Base-by-base conservation (phyloP, 2,113 vertebrate genomes). In the Electrona antarctica region DNA sequence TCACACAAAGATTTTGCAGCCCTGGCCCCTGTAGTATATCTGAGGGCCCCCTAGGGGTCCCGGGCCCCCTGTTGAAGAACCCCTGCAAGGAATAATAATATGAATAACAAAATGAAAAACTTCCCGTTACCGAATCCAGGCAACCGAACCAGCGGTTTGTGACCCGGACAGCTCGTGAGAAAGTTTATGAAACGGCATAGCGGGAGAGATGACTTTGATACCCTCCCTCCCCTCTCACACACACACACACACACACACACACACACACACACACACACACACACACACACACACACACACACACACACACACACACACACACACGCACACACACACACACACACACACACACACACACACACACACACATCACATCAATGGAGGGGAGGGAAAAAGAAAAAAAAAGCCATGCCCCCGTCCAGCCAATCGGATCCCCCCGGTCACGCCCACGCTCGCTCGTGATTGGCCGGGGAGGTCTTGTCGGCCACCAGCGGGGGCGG, bases 181-280 rank as follows among this genome's bases (percentile, higher is more conserved):
- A 91, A 89, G 80, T 89, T 91, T 86, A 80, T 70, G 65, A 77
- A 88, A 85, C 63, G 29, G 65, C 74, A 68, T 13, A 76, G 47
- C 6, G 51, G 64, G 60, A 71, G 73, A 80, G 80, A 48, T 63
- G 82, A 75, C 78, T 62, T 62, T 49, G 84, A 83, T 83, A 77
- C 56, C 62, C 77, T 51, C 47, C 21, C 57, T 11, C 7, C 15
- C 8, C 5, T 4, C 51, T 10, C 51, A 12, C 8, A 54, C 51
- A 6, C 9, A 13, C 13, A 47, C 12, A 46, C 45, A 14, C 12
- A 46, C 60, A 15, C 47, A 51, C 62, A 50, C 62, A 29, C 47
- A 64, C 62, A 51, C 62, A 51, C 47, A 64, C 62, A 64, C 62
- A 64, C 48, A 51, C 13, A 66, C 66, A 69, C 66, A 52, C 76